A percentile compares a stretch with the other conserved stretches of the same genome.
These are phyloP conservation scores for Copidosoma floridanum DNA, from an alignment of 1,140 invertebrate genomes.

Conservation along the genomic window DNA sequence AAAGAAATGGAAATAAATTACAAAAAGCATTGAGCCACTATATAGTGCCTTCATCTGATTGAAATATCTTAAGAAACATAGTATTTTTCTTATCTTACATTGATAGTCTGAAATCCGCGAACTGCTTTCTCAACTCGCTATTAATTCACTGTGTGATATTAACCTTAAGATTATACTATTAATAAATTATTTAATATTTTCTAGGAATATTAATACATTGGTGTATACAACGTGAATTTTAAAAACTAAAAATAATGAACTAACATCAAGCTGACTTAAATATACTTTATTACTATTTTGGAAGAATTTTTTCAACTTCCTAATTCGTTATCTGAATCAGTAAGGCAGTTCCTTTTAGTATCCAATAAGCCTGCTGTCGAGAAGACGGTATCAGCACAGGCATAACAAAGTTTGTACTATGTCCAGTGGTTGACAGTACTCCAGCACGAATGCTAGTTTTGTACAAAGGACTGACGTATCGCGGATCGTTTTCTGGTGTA, in stretches of 20 bases:
- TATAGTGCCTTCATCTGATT: no score
- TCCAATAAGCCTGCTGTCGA: conserved; percentile 73
- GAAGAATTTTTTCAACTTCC: conserved; percentile 22
- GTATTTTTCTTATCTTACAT: neutral
- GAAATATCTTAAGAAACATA: no score
- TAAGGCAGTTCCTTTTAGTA: conserved; percentile 80
- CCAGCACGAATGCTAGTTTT: conserved; percentile 84
- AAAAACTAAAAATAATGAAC: neutral
- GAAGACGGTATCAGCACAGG: conserved; percentile 70
- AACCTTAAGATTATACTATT: conserved; percentile 10
- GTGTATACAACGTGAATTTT: neutral
- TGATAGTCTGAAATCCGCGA: no score
- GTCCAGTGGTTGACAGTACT: conserved; percentile 81
- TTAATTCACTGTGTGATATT: conserved; percentile 15
- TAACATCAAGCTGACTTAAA: conserved; percentile 1
- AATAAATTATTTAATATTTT: no score
- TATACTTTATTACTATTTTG: neutral
- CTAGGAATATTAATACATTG: conserved; percentile 4
- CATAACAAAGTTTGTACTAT: conserved; percentile 87
- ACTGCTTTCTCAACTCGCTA: no score
- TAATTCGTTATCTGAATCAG: conserved; percentile 74
- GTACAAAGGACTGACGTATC: conserved; percentile 78
- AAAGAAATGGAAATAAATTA: conserved; percentile 39
- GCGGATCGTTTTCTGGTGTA: conserved; percentile 60
- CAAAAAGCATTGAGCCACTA: neutral